Percentiles rank a stretch among this genome's conserved stretches.
Evolutionary conservation across 1,140 invertebrate genomes (phyloP).

Genomic region (Eubasilissa regina): DNA sequence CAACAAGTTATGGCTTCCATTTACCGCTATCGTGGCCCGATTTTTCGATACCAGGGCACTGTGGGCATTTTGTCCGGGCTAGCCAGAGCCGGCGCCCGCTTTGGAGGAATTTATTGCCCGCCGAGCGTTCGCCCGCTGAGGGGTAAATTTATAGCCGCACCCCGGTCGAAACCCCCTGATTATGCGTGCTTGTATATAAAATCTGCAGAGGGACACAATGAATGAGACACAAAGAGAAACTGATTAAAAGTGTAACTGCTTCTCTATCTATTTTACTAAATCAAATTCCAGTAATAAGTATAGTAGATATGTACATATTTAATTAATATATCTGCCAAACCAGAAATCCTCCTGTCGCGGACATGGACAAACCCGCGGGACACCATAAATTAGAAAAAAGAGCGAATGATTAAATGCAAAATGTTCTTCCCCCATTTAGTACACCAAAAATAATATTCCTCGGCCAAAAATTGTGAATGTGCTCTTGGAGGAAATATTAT

Average conservation of each 20-base stretch:
- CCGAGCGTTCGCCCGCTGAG: not conserved
- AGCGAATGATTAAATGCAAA: too few relatives aligned
- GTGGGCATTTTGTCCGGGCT: not conserved
- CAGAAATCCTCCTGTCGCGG: too few relatives aligned
- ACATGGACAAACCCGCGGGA: too few relatives aligned
- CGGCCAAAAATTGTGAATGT: too few relatives aligned
- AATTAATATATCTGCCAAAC: too few relatives aligned
- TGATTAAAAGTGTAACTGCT: not conserved
- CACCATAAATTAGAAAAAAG: too few relatives aligned
- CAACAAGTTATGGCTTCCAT: slow-evolving; percentile 35
- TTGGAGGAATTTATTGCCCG: slow-evolving; percentile 7
- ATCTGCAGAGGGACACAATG: slow-evolving; percentile 22
- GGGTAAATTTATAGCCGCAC: slow-evolving; percentile 15
- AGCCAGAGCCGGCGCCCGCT: not conserved
- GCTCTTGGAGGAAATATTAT: too few relatives aligned
- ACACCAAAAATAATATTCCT: too few relatives aligned
- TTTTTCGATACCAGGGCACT: slow-evolving; percentile 24
- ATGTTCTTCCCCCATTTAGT: too few relatives aligned
- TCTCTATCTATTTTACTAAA: too few relatives aligned
- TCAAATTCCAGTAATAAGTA: too few relatives aligned
- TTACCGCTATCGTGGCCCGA: slow-evolving; percentile 25
- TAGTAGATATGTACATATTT: too few relatives aligned
- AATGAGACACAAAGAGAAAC: slow-evolving; percentile 6
- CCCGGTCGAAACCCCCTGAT: slow-evolving; percentile 3
- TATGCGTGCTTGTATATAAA: slow-evolving; percentile 16